phyloP scores from a whole-genome alignment of 2,888 invertebrate genomes.

The Brenthis daphne region DNA sequence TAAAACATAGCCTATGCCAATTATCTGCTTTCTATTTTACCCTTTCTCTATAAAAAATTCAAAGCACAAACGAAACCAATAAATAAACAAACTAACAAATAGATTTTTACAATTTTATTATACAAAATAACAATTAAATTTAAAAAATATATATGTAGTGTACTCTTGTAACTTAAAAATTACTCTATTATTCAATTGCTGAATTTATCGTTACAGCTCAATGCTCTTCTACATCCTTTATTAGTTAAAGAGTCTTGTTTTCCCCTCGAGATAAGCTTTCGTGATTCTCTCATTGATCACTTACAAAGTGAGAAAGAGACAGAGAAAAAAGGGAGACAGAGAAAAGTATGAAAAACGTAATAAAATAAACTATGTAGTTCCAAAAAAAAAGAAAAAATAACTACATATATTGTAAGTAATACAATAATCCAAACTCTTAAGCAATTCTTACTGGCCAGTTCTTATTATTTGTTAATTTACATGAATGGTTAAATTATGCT shows the following conservation, averaged over 20 bases:
- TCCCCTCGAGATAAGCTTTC: not conserved
- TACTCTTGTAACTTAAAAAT: slow-evolving; percentile 11
- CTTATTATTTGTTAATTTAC: too few species aligned
- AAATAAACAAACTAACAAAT: not conserved
- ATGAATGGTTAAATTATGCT: too few species aligned
- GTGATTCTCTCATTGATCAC: not conserved
- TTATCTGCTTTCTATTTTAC: too few species aligned
- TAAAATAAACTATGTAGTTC: too few species aligned
- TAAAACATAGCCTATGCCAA: too few species aligned
- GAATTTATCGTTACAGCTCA: slow-evolving; percentile 1
- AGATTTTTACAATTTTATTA: not conserved
- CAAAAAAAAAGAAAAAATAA: too few species aligned
- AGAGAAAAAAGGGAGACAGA: not conserved
- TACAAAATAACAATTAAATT: not conserved
- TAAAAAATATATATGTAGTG: too few species aligned
- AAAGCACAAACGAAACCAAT: not conserved
- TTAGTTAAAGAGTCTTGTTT: slow-evolving; percentile 16
- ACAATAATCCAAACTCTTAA: too few species aligned
- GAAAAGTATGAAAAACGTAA: not conserved
- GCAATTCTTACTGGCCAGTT: too few species aligned
- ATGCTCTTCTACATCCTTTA: slow-evolving; percentile 13
- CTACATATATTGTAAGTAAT: too few species aligned
- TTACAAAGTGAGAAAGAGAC: too few species aligned
- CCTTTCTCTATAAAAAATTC: too few species aligned
- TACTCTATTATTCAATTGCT: slow-evolving; percentile 4